These are phyloP conservation scores for Aplocera efformata DNA, from an alignment of 2,888 invertebrate species.

Conservation along the genomic window DNA sequence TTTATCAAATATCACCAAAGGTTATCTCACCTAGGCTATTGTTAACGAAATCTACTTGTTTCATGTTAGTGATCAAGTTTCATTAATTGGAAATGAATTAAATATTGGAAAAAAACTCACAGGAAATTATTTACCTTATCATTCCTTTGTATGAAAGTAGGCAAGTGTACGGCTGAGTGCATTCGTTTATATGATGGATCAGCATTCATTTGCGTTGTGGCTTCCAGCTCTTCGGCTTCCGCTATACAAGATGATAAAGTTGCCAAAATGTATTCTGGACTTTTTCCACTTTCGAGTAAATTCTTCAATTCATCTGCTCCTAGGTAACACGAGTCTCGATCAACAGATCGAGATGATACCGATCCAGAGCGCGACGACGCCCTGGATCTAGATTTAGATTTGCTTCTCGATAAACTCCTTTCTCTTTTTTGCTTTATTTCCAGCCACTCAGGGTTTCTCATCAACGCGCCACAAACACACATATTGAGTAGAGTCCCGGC, in stretches of 20 bases:
- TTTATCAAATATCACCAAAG: too few species aligned
- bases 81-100: too few species aligned
- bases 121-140: conserved; percentile 77
- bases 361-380: conserved; percentile 75
- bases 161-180: conserved; percentile 87
- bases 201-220: conserved; percentile 66
- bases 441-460: conserved; percentile 93
- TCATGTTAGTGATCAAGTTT: too few species aligned
- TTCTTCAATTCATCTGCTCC: conserved; percentile 83
- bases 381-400: conserved; percentile 60
- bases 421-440: conserved; percentile 81
- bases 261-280: conserved; percentile 83
- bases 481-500: conserved; percentile 91
- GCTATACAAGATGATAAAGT: conserved; percentile 80
- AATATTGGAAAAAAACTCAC: too few species aligned
- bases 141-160: conserved; percentile 86
- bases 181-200: conserved; percentile 60
- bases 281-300: conserved; percentile 84
- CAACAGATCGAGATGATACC: conserved; percentile 69
- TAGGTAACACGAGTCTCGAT: conserved; percentile 73
- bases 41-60: too few species aligned
- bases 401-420: conserved; percentile 54
- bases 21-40: too few species aligned
- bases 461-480: conserved; percentile 91
- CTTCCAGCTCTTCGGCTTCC: conserved; percentile 67